These are phyloP conservation scores for Phaenicophaeus curvirostris DNA, from an alignment of 2,797 vertebrate genomes.

Conservation along the genomic window DNA sequence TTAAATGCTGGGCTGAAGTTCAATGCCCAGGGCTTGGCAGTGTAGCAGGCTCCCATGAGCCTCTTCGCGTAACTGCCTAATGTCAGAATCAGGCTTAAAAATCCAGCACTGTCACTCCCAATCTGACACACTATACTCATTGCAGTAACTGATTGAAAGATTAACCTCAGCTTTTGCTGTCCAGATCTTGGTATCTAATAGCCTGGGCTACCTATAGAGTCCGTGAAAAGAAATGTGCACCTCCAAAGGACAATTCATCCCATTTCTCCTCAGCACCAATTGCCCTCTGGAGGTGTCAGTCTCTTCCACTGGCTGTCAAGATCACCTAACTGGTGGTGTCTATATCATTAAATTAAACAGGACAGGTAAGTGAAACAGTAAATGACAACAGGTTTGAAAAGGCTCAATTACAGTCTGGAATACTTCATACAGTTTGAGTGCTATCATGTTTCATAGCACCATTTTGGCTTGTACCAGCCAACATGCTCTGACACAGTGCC, in stretches of 20 bases:
- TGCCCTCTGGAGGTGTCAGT: not conserved
- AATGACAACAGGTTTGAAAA: not conserved
- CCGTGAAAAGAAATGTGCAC: not conserved
- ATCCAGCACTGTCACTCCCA: not conserved
- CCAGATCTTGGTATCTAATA: not conserved
- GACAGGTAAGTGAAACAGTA: not conserved
- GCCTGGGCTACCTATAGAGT: not conserved
- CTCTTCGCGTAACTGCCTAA: not conserved
- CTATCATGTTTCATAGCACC: not conserved
- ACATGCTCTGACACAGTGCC: not conserved
- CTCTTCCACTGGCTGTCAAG: not conserved
- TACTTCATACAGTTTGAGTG: not conserved
- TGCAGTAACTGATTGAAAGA: not conserved
- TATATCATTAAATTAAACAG: not conserved
- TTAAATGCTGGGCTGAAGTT: not conserved
- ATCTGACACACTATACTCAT: not conserved
- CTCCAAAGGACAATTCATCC: not conserved
- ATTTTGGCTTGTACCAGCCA: not conserved
- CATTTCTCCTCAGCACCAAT: not conserved
- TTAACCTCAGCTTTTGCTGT: not conserved
- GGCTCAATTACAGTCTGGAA: accelerated
- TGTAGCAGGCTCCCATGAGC: not conserved
- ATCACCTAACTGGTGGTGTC: not conserved
- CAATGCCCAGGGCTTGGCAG: not conserved
- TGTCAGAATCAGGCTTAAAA: not conserved